These are phyloP conservation scores for Paracentrotus lividus DNA, from an alignment of 53 echinoderm and acorn worm genomes.

Conservation along the genomic window DNA sequence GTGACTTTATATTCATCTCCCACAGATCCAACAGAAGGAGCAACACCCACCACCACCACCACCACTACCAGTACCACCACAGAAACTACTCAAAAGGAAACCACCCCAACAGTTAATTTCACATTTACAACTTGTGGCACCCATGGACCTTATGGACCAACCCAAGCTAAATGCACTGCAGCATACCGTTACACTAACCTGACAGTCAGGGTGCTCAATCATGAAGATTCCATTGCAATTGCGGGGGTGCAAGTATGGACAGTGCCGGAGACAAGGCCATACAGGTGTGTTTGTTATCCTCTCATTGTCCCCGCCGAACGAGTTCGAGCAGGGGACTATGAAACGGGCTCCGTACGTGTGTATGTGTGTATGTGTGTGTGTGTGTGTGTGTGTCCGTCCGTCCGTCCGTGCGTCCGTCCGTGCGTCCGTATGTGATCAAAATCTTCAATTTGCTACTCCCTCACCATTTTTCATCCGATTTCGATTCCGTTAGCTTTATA, in stretches of 20 bases:
- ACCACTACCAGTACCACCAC: too few species aligned
- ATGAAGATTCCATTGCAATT: conserved; percentile 46
- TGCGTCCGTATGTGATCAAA: too few species aligned
- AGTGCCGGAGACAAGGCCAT: conserved; percentile 77
- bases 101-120: conserved; percentile 52
- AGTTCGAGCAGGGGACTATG: too few species aligned
- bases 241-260: conserved; percentile 83
- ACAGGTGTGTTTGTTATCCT: conserved; percentile 73
- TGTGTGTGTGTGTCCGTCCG: too few species aligned
- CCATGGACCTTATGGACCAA: conserved; percentile 80
- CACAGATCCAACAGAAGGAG: background rate
- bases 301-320: background rate
- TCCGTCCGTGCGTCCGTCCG: too few species aligned
- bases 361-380: too few species aligned
- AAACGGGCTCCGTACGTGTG: too few species aligned
- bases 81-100: background rate
- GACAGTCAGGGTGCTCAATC: conserved; percentile 75
- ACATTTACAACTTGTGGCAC: conserved; percentile 84
- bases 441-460: too few species aligned
- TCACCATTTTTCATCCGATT: too few species aligned
- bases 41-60: conserved; percentile 6
- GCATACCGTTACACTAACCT: conserved; percentile 80
- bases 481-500: too few species aligned
- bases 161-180: conserved; percentile 78
- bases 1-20: too few species aligned